Conservation (phyloP, 2,797 vertebrate species). For the Myotis myotis region DNA sequence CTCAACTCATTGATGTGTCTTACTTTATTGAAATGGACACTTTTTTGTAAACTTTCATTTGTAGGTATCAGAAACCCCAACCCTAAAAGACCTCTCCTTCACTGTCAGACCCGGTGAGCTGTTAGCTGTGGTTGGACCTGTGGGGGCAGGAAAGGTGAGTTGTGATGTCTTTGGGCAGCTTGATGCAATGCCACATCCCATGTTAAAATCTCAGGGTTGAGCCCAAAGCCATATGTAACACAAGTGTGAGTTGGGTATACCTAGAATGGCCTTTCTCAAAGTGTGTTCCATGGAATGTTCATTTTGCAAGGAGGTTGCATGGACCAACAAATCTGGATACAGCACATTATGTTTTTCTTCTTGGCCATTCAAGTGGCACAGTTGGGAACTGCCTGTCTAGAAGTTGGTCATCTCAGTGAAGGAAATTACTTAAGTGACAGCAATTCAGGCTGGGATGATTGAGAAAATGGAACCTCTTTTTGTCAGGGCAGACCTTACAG, state of each 20-base stretch:
- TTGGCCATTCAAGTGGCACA: not conserved
- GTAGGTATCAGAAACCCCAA: conserved; percentile 88
- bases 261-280: not conserved
- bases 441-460: not conserved
- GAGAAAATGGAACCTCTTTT: not conserved
- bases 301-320: not conserved
- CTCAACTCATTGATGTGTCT: not conserved
- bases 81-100: conserved; percentile 90
- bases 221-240: not conserved
- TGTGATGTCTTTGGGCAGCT: not conserved
- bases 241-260: not conserved
- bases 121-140: conserved; percentile 93
- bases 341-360: not conserved
- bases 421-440: not conserved
- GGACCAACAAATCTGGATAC: too few relatives aligned
- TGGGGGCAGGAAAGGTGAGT: conserved; percentile 94
- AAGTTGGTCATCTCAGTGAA: not conserved
- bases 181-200: accelerated
- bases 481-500: not conserved
- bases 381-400: not conserved
- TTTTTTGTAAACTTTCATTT: conserved; percentile 40
- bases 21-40: not conserved
- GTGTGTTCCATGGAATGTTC: not conserved
- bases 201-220: not conserved
- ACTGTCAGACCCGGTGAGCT: conserved; percentile 90